These are phyloP conservation scores for Hippasteria phrygiana DNA, from an alignment of 53 echinoderm and acorn worm species.

Conservation along the genomic window DNA sequence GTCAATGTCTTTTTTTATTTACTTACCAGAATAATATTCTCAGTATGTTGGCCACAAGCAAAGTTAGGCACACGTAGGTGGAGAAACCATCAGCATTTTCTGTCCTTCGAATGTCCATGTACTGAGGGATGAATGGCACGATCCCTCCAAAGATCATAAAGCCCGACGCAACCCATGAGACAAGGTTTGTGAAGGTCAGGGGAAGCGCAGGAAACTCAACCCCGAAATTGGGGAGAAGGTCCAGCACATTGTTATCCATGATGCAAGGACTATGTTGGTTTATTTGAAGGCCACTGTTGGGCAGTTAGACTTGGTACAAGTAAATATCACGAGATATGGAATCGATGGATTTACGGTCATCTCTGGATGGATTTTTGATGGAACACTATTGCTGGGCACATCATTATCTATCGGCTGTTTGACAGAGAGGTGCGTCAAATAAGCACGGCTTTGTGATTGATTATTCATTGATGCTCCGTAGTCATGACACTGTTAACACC, in stretches of 20 bases:
- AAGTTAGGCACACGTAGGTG: slow-evolving; percentile 92
- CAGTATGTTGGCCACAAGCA: slow-evolving; percentile 89
- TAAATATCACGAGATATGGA: too few relatives aligned
- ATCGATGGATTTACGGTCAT: too few relatives aligned
- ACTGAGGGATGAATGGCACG: slow-evolving; percentile 97
- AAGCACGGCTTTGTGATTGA: too few relatives aligned
- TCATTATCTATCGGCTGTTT: too few relatives aligned
- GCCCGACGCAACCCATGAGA: slow-evolving; percentile 89
- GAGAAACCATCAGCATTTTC: slow-evolving; percentile 98
- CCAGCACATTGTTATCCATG: slow-evolving; percentile 57
- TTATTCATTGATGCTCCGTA: too few relatives aligned
- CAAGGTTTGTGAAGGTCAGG: slow-evolving; percentile 76
- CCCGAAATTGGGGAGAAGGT: slow-evolving; percentile 41
- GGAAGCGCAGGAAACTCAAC: slow-evolving; percentile 10
- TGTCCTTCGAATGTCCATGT: slow-evolving; percentile 86
- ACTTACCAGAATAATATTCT: slow-evolving; percentile 98
- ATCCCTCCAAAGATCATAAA: slow-evolving; percentile 97
- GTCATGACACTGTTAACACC: too few relatives aligned
- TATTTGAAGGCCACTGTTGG: too few relatives aligned
- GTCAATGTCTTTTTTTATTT: background rate
- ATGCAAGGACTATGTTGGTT: too few relatives aligned
- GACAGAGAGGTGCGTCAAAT: too few relatives aligned
- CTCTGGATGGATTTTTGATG: too few relatives aligned
- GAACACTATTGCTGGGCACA: too few relatives aligned
- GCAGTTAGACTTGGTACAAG: too few relatives aligned